Evolutionary conservation across 2,888 invertebrate species (phyloP).

Genomic region (Atrina japonica): DNA sequence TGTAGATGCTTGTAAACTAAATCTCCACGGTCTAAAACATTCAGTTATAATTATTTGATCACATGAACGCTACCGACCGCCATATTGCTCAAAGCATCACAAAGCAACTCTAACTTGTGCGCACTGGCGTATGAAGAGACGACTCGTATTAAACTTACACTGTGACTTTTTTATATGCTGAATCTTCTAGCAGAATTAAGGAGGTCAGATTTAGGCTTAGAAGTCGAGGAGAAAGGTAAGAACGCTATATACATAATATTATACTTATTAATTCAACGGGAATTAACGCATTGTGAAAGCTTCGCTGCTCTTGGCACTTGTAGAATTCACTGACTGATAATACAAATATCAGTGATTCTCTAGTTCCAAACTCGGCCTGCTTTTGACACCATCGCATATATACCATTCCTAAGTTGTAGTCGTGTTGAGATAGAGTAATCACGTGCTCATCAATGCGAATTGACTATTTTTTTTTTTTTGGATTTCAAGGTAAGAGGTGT

Average conservation of each 20-base stretch:
- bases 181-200: too few species aligned
- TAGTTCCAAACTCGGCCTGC: constrained; percentile 70
- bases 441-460: too few species aligned
- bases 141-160: background rate
- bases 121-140: constrained; percentile 9
- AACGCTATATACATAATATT: too few species aligned
- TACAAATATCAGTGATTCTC: constrained; percentile 64
- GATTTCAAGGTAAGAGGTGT: too few species aligned
- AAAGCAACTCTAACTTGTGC: constrained; percentile 18
- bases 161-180: too few species aligned
- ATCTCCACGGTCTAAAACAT: constrained; percentile 19
- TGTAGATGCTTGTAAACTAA: constrained; percentile 16
- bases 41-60: constrained; percentile 22
- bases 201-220: too few species aligned
- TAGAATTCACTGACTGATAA: constrained; percentile 72
- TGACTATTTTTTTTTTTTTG: too few species aligned
- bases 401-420: background rate
- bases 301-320: constrained; percentile 72
- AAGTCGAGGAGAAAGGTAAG: too few species aligned
- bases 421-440: background rate
- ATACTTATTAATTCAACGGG: background rate
- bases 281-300: constrained; percentile 22
- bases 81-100: constrained; percentile 34
- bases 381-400: constrained; percentile 20
- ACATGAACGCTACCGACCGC: constrained; percentile 19